Evolutionary conservation across 1,140 invertebrate genomes (phyloP), one percentile per base, ranked within the genome.

Genomic region (Calliopsis andreniformis): DNA sequence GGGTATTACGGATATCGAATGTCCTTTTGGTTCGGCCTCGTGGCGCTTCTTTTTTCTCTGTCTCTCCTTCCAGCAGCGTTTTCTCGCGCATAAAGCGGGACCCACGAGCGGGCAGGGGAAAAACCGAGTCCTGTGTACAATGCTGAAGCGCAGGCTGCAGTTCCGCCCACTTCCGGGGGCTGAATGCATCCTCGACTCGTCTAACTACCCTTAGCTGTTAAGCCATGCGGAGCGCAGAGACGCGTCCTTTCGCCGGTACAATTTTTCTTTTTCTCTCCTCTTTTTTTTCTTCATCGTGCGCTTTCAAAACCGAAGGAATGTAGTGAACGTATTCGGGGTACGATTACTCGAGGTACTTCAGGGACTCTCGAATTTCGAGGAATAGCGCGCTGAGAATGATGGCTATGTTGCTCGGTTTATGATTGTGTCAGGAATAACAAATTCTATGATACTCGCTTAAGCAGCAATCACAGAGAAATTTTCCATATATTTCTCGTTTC

Each of bases 1-100:
- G 85, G 35, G 87, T 72, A 88, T 88, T 88, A 87, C 83, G 80
- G 83, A 88, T 88, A 88, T 88, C 87, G 87, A 82, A 88, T 88
- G 86, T 88, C 87, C 83, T 87, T 88, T 88, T 87, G 73, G 79
- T 84, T 39, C 35, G 68, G n/a, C n/a, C 68, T 53, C 47, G 42
- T 71, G 78, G 42, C 51, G 70, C 62, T 67, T 73, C 71, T 62
- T 47, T 18, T 5, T 20, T 12, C 39, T 53, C 35, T 67, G 45
- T 68, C 69, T 32, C 28, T 39, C 51, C 18, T 47, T 47, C n/a
- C n/a, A n/a, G 55, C 62, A 59, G 56, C 64, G 77, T 72, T 78
- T 69, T 79, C 71, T 39, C 30, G 67, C 43, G 45, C 47, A 85
- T 81, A 79, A 78, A 83, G 32, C 63, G 32, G 43, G 56, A 63